Conservation (phyloP, 2,113 vertebrate genomes). For the Pygoscelis adeliae region DNA sequence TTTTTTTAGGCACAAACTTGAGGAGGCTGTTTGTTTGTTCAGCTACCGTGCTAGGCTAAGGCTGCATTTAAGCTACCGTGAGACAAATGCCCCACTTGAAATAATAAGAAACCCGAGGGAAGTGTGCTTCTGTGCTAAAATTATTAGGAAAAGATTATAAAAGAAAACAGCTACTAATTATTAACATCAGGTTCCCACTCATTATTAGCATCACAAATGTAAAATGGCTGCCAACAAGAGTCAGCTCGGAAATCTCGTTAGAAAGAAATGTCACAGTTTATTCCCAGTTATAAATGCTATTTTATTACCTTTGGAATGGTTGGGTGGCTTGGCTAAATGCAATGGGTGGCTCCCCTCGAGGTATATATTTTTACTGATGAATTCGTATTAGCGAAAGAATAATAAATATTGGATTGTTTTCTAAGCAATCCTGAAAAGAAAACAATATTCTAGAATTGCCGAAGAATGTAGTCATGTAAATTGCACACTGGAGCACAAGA, state of each 20-base stretch:
- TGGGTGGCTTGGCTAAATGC: background rate
- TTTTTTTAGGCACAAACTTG: rapidly evolving
- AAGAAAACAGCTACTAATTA: conserved; percentile 14
- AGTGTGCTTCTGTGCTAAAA: background rate
- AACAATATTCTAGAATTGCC: conserved; percentile 12
- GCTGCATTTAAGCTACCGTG: background rate
- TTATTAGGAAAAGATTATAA: background rate
- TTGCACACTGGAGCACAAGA: conserved; percentile 19
- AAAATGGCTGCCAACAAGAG: conserved; percentile 44
- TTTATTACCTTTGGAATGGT: background rate
- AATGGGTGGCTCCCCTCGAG: background rate
- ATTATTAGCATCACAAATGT: conserved; percentile 18
- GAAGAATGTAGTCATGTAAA: conserved; percentile 1
- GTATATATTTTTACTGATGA: background rate
- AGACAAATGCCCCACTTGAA: background rate
- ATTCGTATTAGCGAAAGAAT: background rate
- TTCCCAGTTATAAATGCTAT: background rate
- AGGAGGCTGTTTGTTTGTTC: background rate
- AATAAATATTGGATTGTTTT: conserved; percentile 2
- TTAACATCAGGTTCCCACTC: conserved; percentile 4
- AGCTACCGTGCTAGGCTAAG: background rate
- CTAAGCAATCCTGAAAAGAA: conserved; percentile 34
- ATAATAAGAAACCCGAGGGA: background rate
- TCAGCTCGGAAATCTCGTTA: conserved; percentile 4
- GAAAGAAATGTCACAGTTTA: background rate